phyloP scores from a whole-genome alignment of 2,797 vertebrate genomes.

The Pachyuromys duprasi region DNA sequence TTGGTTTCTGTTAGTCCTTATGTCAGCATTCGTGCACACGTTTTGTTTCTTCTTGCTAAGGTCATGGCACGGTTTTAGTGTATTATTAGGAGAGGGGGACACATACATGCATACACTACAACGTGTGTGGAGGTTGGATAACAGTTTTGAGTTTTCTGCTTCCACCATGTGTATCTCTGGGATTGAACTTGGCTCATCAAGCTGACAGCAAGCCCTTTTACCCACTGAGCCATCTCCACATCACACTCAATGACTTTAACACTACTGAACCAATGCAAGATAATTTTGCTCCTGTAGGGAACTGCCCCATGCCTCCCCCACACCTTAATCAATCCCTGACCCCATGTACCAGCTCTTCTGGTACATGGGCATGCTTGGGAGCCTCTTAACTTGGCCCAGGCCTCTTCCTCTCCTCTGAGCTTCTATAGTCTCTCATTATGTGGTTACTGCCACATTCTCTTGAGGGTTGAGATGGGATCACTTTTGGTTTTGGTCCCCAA shows the following conservation, averaged over 20 bases:
- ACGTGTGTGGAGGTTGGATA: background rate
- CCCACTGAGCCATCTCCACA: background rate
- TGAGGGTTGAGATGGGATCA: background rate
- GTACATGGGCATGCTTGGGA: background rate
- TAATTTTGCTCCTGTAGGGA: background rate
- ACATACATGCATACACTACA: background rate
- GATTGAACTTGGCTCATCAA: background rate
- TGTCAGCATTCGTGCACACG: fast-evolving
- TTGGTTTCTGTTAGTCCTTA: background rate
- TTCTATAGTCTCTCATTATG: background rate
- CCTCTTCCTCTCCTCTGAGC: background rate
- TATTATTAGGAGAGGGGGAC: background rate
- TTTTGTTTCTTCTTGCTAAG: background rate
- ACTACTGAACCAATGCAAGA: background rate
- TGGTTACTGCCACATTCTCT: fast-evolving
- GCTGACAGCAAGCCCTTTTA: background rate
- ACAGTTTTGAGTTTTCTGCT: background rate
- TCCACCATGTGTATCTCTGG: no score
- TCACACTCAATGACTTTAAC: background rate
- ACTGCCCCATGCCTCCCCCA: background rate
- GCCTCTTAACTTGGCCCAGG: background rate
- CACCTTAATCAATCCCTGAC: background rate
- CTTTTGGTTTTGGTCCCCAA: background rate
- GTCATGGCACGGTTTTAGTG: background rate
- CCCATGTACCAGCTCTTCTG: fast-evolving